A percentile compares a stretch with the other conserved stretches of the same genome.
Conservation (phyloP, 2,797 vertebrate genomes). For the Parotocinclus haroldoi region DNA sequence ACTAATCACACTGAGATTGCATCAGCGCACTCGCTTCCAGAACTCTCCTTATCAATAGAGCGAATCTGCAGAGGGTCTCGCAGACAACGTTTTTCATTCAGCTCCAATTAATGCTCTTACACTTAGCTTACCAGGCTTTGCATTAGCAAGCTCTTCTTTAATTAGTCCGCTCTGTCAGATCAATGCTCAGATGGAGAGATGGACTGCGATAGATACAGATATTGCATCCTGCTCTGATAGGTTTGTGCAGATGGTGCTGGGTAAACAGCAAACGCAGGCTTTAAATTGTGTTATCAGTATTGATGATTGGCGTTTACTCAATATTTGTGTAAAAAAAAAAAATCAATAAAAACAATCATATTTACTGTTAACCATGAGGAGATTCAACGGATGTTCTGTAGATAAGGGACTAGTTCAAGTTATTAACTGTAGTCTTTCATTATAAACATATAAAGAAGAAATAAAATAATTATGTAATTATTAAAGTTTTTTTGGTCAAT, state of each 20-base stretch:
- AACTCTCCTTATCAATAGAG: conserved; percentile 33
- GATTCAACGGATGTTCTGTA: no score
- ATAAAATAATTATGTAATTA: no score
- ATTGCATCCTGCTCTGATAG: not conserved
- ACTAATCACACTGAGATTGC: conserved; percentile 29
- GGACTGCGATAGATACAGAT: conserved; percentile 8
- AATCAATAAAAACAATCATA: not conserved
- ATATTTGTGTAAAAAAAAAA: conserved; percentile 5
- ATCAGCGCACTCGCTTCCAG: not conserved
- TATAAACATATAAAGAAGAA: no score
- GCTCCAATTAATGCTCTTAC: conserved; percentile 45
- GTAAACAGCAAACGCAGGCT: not conserved
- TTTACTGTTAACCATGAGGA: no score
- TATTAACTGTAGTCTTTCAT: no score
- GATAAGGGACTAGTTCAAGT: no score
- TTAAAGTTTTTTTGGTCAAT: no score
- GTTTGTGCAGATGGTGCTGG: conserved; percentile 2
- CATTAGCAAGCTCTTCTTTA: conserved; percentile 53
- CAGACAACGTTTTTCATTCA: conserved; percentile 48
- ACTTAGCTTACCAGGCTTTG: conserved; percentile 42
- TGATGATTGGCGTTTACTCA: conserved; percentile 10
- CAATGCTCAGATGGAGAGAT: conserved; percentile 33
- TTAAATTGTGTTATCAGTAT: not conserved
- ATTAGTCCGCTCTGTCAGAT: conserved; percentile 39
- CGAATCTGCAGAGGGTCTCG: conserved; percentile 42